phyloP scores from a whole-genome alignment of 2,113 vertebrate species.

The Uropsilus gracilis region DNA sequence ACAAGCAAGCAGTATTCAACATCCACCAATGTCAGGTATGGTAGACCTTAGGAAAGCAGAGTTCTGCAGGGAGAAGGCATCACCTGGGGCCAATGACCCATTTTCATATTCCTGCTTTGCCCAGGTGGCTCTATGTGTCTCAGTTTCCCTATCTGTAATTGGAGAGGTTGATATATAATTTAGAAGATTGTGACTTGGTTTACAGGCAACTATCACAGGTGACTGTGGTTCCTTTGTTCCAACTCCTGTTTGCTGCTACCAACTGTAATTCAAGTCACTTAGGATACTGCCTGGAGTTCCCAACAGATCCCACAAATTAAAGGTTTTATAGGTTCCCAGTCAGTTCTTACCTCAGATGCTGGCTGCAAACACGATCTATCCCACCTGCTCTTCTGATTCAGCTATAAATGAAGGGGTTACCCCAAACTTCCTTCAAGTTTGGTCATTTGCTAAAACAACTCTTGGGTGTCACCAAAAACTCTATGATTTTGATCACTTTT shows the following conservation, averaged over 20 bases:
- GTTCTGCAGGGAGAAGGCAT: background rate
- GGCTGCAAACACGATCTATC: background rate
- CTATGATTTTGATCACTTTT: background rate
- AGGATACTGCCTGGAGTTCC: background rate
- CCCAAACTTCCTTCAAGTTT: background rate
- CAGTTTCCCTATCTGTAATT: background rate
- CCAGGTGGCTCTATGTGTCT: background rate
- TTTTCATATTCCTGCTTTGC: background rate
- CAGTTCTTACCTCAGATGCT: background rate
- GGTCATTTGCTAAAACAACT: background rate
- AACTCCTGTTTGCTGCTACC: background rate
- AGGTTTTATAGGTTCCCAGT: background rate
- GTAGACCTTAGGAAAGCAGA: background rate
- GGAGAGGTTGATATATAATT: background rate
- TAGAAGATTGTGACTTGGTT: background rate
- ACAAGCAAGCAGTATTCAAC: background rate
- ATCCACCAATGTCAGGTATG: background rate
- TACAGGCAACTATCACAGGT: too few relatives aligned
- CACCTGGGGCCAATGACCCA: background rate
- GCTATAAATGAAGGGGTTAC: background rate
- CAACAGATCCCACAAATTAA: background rate
- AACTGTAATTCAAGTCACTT: background rate
- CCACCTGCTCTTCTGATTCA: background rate
- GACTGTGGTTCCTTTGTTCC: background rate
- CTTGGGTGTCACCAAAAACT: background rate